A percentile compares a stretch with the other conserved stretches of the same genome.
These are phyloP conservation scores for Myoxocephalus aenaeus DNA, from an alignment of 2,797 vertebrate species.

Conservation along the genomic window DNA sequence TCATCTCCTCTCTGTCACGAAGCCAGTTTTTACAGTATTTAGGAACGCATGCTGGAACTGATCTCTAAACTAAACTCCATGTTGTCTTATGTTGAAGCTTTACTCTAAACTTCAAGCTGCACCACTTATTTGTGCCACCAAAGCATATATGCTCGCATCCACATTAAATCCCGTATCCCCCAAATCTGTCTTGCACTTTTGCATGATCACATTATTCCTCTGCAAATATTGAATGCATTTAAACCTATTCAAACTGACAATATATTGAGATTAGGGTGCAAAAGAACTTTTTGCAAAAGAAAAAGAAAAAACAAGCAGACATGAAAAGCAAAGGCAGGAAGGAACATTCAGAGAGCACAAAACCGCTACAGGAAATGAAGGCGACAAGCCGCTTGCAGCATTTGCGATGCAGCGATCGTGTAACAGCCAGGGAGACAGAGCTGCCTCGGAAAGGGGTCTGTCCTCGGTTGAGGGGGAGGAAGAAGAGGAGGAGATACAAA, in stretches of 20 bases:
- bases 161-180: neutral
- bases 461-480: neutral
- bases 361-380: constrained; percentile 25
- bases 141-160: neutral
- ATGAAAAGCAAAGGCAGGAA: constrained; percentile 1
- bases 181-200: neutral
- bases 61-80: neutral
- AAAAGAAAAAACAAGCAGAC: neutral
- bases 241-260: neutral
- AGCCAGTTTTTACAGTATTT: neutral
- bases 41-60: neutral
- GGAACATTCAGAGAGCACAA: neutral
- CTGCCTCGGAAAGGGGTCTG: constrained; percentile 4
- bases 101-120: neutral
- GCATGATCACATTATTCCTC: neutral
- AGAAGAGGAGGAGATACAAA: constrained; percentile 43
- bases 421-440: neutral
- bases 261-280: neutral
- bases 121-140: neutral
- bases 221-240: neutral
- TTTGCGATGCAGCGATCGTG: constrained; percentile 35
- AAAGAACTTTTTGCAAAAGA: neutral
- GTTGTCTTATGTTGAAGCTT: neutral
- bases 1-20: neutral
- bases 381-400: neutral